Conservation (phyloP, 2,113 vertebrate species). For the Mesoclemmys tuberculata region DNA sequence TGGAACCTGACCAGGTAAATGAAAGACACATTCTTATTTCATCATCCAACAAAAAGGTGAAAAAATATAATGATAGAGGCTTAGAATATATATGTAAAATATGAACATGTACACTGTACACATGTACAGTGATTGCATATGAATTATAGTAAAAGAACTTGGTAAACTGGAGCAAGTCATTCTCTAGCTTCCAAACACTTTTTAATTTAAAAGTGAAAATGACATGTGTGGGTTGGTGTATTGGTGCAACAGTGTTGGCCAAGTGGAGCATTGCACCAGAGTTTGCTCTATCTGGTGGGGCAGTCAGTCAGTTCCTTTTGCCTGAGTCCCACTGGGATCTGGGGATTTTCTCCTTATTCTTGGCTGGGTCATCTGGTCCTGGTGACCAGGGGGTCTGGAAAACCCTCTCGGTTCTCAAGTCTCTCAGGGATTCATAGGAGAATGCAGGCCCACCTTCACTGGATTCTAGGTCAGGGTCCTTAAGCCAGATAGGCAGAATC, state of each 20-base stretch:
- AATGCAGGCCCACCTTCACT: neutral
- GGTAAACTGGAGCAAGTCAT: neutral
- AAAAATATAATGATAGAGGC: neutral
- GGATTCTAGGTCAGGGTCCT: neutral
- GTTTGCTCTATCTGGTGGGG: neutral
- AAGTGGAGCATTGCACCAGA: neutral
- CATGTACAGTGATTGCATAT: neutral
- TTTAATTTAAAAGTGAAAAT: neutral
- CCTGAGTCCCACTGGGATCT: neutral
- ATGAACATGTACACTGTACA: neutral
- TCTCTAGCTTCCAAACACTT: neutral
- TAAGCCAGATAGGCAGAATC: neutral
- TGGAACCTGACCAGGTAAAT: constrained; percentile 94
- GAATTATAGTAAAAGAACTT: neutral
- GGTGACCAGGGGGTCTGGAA: neutral
- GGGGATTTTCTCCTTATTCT: neutral
- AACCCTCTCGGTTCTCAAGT: neutral
- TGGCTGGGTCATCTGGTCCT: neutral
- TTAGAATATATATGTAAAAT: neutral
- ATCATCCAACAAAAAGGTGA: neutral
- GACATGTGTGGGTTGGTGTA: neutral
- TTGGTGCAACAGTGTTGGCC: neutral
- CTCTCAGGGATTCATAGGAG: neutral
- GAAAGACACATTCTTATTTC: neutral
- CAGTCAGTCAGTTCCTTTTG: neutral